Evolutionary conservation across 2,113 vertebrate species (phyloP), one percentile per base, ranked within the genome.

Genomic region (Muntiacus muntjak): DNA sequence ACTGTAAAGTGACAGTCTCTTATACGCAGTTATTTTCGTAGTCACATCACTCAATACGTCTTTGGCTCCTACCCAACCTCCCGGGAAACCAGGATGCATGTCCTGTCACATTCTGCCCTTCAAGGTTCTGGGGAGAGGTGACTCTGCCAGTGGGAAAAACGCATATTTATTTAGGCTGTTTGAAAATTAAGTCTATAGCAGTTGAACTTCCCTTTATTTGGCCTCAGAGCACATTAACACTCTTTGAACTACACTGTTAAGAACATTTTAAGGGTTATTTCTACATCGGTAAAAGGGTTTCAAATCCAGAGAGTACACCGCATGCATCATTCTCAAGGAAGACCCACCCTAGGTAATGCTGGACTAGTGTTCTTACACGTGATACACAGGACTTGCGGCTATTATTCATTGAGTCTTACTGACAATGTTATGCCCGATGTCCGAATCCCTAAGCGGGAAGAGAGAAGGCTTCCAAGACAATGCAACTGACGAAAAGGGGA

Each of bases 141-240:
- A 79, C 57, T 93, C 79, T 76, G 64, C 89, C 64, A 89, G 78
- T 7, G 54, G 82, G 58, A 67, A 84, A 78, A 95, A 91, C 3
- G 1, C 45, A 13, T 84, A 94, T 97, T 93, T 96, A 97, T 96
- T 95, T 86, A 95, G 86, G 87, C 47, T 79, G 87, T 93, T 97
- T 97, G 86, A 96, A 97, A 93, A 91, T 93, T 92, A 92, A 97
- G 58, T 93, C 90, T 89, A 82, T 76, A 88, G 91, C 89, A 74
- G 87, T 52, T 54, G 86, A 89, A 45, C 55, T 92, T 67, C 67
- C 79, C 55, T 97, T 93, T 97, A 95, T 94, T 87, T 91, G 86
- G 52, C 85, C 76, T 96, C 76, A 25, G 86, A 94, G 47, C 78
- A 62, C 94, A 94, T 97, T 91, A 93, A 60, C 57, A 52, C 92